These are phyloP conservation scores for Sinosuthora webbiana DNA, from an alignment of 2,113 vertebrate species.

Conservation along the genomic window DNA sequence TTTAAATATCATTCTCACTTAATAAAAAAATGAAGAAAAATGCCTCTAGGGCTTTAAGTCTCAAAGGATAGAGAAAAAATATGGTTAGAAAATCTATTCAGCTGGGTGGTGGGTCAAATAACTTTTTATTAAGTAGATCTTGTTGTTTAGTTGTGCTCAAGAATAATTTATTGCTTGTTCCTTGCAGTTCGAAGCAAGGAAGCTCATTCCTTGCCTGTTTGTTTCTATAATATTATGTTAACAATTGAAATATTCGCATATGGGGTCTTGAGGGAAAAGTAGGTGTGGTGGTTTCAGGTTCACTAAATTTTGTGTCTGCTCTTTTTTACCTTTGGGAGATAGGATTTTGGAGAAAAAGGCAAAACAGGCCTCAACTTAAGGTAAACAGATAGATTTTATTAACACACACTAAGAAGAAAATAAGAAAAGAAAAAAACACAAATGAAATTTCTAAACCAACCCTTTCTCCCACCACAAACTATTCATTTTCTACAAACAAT, in stretches of 20 bases:
- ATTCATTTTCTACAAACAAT: too few species aligned
- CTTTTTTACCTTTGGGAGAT: too few species aligned
- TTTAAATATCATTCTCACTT: constrained; percentile 49
- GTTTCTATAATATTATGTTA: constrained; percentile 30
- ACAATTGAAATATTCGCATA: constrained; percentile 17
- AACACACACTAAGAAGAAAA: too few species aligned
- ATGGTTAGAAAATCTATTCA: constrained; percentile 12
- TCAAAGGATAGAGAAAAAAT: constrained; percentile 6
- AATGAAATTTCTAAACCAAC: too few species aligned
- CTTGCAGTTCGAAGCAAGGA: neutral
- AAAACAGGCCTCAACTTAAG: too few species aligned
- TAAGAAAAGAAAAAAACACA: too few species aligned
- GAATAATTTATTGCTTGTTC: constrained; percentile 24
- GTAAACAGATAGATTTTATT: too few species aligned
- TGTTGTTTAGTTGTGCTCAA: neutral
- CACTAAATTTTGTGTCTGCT: too few species aligned
- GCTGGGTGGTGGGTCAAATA: constrained; percentile 25
- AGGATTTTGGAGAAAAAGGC: too few species aligned
- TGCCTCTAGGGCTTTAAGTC: constrained; percentile 47
- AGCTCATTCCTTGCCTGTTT: neutral
- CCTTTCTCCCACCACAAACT: too few species aligned
- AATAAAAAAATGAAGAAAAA: constrained; percentile 34
- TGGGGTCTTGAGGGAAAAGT: constrained; percentile 10
- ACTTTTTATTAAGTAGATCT: constrained; percentile 57
- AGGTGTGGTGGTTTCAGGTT: neutral